Evolutionary conservation across 92 coral and sea anemone species (phyloP).

Genomic region (Desmophyllum pertusum): DNA sequence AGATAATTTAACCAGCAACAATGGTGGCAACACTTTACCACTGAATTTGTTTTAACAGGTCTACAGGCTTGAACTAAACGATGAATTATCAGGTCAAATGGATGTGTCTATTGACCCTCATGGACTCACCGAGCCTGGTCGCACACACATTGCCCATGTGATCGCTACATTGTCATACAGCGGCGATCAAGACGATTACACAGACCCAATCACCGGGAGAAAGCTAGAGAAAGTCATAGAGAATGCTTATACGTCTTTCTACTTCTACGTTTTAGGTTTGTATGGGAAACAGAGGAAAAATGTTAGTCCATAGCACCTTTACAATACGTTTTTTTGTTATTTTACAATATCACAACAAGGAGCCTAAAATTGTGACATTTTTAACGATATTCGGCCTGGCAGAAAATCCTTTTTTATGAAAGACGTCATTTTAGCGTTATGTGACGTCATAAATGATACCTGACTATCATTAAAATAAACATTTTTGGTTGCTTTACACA

Average conservation of each 20-base stretch:
- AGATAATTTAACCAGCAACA: no score
- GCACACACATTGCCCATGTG: constrained; percentile 1
- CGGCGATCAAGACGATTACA: not conserved
- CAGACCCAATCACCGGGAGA: constrained; percentile 17
- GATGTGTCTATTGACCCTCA: constrained; percentile 21
- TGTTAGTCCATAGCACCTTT: no score
- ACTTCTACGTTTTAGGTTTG: constrained; percentile 30
- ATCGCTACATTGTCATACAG: constrained; percentile 10
- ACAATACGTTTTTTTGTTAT: no score
- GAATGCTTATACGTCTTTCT: not conserved
- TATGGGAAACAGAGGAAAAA: not conserved
- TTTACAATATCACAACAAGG: no score
- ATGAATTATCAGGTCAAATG: not conserved
- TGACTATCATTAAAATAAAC: no score
- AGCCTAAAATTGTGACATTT: no score
- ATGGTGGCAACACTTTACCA: no score
- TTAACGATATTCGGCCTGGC: no score
- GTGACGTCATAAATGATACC: no score
- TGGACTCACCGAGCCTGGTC: constrained; percentile 26
- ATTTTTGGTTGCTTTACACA: no score
- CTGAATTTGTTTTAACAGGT: not conserved
- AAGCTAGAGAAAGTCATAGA: not conserved
- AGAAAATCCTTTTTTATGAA: no score
- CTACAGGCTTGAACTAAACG: not conserved
- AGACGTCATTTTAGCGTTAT: no score